phyloP scores from a whole-genome alignment of 1,140 invertebrate species.

The Saccostrea cuccullata region DNA sequence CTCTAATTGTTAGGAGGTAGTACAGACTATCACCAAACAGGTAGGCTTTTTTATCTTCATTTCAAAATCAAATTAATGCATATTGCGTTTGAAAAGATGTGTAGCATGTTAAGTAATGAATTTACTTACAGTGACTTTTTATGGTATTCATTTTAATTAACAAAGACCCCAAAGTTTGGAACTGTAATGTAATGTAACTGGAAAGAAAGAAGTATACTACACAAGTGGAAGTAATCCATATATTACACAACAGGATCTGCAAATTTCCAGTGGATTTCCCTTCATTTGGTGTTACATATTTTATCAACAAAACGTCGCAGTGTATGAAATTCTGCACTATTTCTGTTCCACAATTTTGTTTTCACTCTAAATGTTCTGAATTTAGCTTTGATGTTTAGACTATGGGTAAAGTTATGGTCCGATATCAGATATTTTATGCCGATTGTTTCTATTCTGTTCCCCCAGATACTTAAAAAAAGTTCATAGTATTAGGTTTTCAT shows the following conservation, averaged over 20 bases:
- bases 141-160: too few species aligned
- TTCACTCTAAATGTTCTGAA: not conserved
- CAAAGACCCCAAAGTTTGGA: too few species aligned
- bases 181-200: too few species aligned
- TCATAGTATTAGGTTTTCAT: not conserved
- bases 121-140: too few species aligned
- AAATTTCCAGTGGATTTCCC: too few species aligned
- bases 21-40: not conserved
- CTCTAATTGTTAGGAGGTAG: not conserved
- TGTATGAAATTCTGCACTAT: not conserved
- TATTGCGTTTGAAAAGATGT: not conserved
- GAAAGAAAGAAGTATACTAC: too few species aligned
- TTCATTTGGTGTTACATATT: not conserved
- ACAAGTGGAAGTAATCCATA: too few species aligned
- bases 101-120: not conserved
- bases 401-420: not conserved
- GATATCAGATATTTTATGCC: not conserved
- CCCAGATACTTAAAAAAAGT: not conserved
- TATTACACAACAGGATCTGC: too few species aligned
- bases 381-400: constrained; percentile 9
- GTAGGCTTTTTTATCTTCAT: not conserved
- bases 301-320: not conserved
- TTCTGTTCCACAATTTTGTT: not conserved
- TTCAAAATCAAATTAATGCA: not conserved
- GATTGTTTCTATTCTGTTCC: constrained; percentile 4